A percentile compares a stretch with the other conserved stretches of the same genome.
Evolutionary conservation across 2,113 vertebrate species (phyloP).

Genomic region (Romanogobio albipinnatus): DNA sequence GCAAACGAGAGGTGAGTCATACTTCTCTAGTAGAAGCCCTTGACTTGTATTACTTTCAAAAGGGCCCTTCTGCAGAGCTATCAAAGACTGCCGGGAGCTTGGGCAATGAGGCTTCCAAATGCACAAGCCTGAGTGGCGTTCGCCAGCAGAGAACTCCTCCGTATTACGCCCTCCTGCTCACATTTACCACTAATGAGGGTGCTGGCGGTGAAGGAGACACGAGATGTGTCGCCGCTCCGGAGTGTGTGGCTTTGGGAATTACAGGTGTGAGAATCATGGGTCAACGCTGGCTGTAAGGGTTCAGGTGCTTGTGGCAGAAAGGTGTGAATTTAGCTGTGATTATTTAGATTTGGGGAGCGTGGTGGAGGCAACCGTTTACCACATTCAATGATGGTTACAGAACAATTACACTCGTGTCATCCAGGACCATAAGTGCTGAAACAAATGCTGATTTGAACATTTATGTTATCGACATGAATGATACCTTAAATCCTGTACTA

Average conservation of each 20-base stretch:
- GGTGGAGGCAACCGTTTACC: slow-evolving; percentile 5
- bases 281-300: slow-evolving; percentile 43
- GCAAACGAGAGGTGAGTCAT: slow-evolving; percentile 60
- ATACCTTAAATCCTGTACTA: neutral
- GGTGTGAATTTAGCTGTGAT: slow-evolving; percentile 40
- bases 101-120: slow-evolving; percentile 50
- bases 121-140: slow-evolving; percentile 46
- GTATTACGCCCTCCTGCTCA: slow-evolving; percentile 41
- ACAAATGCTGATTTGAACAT: neutral
- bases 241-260: slow-evolving; percentile 32
- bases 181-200: slow-evolving; percentile 52
- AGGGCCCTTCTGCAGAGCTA: slow-evolving; percentile 55
- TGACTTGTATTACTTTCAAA: slow-evolving; percentile 57
- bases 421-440: neutral
- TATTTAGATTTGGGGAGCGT: slow-evolving; percentile 19
- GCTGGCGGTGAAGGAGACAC: slow-evolving; percentile 35
- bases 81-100: slow-evolving; percentile 50
- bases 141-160: slow-evolving; percentile 45
- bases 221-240: slow-evolving; percentile 9
- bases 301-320: slow-evolving; percentile 14
- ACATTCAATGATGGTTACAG: slow-evolving; percentile 1
- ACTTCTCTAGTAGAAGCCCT: slow-evolving; percentile 58
- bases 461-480: neutral
- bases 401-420: neutral
- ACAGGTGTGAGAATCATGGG: slow-evolving; percentile 42